Conservation (phyloP, 2,797 vertebrate genomes). For the Gobionotothen gibberifrons region DNA sequence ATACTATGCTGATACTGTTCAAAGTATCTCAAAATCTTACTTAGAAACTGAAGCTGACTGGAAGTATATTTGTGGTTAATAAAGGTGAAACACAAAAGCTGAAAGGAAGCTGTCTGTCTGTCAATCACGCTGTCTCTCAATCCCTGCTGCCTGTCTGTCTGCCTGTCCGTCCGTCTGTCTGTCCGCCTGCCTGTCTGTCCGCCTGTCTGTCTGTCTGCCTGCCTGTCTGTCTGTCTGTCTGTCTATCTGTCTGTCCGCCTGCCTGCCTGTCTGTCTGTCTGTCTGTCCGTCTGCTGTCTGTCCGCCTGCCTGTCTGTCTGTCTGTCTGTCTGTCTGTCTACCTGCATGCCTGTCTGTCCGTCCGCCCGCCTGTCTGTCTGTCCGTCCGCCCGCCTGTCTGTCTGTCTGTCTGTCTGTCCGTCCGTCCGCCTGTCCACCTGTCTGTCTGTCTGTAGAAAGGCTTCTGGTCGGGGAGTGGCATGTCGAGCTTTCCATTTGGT, state of each 20-base stretch:
- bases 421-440: neutral
- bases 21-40: no score
- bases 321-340: neutral
- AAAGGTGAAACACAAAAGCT: no score
- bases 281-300: fast-evolving
- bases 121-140: no score
- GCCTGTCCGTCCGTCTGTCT: conserved; percentile 2
- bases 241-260: neutral
- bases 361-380: no score
- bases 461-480: conserved; percentile 43
- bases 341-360: neutral
- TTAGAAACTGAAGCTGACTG: no score
- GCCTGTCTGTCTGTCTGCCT: no score
- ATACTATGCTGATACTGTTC: no score
- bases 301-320: neutral
- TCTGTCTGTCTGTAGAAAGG: conserved; percentile 26
- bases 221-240: fast-evolving
- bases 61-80: no score
- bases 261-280: neutral
- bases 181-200: neutral
- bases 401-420: neutral
- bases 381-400: no score
- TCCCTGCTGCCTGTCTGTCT: neutral
- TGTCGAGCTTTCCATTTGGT: conserved; percentile 62
- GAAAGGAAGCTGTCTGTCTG: no score